Conservation (phyloP, 1,140 invertebrate genomes). For the Lucilia cuprina region DNA sequence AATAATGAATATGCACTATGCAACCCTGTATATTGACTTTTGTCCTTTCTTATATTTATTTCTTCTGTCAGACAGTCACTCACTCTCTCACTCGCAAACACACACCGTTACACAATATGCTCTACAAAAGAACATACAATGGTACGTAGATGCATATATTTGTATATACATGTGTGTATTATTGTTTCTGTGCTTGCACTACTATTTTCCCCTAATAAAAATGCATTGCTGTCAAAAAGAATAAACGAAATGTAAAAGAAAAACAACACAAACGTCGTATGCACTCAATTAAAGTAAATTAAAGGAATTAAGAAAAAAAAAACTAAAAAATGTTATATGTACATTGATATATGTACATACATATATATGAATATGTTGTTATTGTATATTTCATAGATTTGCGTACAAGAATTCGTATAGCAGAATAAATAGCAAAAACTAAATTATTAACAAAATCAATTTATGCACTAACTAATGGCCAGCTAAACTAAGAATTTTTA, state of each 20-base stretch:
- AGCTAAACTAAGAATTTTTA: background rate
- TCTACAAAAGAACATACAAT: background rate
- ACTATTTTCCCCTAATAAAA: background rate
- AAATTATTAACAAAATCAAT: background rate
- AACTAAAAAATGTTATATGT: background rate
- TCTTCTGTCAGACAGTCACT: background rate
- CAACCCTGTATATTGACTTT: slow-evolving; percentile 8
- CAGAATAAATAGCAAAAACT: background rate
- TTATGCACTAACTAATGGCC: background rate
- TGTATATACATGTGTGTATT: background rate
- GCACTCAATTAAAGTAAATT: background rate
- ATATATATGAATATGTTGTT: too few relatives aligned
- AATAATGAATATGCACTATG: background rate
- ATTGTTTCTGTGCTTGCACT: background rate
- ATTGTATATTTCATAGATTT: background rate
- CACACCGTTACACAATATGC: background rate
- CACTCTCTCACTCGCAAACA: background rate
- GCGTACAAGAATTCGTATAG: background rate
- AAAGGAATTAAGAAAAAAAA: background rate
- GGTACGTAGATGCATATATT: background rate
- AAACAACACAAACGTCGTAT: background rate
- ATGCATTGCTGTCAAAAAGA: slow-evolving; percentile 10
- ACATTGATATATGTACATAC: background rate
- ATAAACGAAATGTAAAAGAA: background rate
- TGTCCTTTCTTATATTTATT: background rate